phyloP scores from a whole-genome alignment of 2,888 invertebrate genomes.

The Podabrus alpinus region DNA sequence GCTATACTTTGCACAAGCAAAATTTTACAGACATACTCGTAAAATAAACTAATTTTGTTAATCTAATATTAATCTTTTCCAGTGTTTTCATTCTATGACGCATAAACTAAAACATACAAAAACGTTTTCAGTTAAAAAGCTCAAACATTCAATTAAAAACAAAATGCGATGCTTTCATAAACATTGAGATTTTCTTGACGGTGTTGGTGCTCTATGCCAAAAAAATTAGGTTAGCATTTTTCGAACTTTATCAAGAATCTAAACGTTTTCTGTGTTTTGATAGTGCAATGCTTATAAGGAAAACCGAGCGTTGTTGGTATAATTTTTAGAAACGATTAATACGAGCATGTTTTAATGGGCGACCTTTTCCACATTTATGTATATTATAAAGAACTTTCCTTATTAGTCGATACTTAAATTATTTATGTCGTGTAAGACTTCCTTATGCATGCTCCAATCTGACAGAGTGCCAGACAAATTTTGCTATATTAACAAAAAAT shows the following conservation, averaged over 20 bases:
- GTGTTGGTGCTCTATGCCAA: background rate
- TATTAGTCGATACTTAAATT: background rate
- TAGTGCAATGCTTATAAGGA: too few species aligned
- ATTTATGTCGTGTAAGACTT: background rate
- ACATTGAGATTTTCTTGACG: background rate
- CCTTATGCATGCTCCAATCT: background rate
- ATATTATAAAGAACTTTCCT: background rate
- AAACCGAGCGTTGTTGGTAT: too few species aligned
- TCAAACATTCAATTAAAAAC: background rate
- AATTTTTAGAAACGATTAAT: too few species aligned
- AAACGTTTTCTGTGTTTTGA: too few species aligned
- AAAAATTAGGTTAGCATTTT: background rate
- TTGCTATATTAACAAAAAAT: background rate
- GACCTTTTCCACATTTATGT: too few species aligned
- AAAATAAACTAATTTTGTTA: background rate
- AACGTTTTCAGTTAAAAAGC: background rate
- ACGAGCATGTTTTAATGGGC: too few species aligned
- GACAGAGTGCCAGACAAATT: background rate
- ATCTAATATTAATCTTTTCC: background rate
- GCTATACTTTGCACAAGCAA: background rate
- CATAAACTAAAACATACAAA: background rate
- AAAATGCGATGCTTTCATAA: background rate
- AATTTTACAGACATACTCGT: background rate
- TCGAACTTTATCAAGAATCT: too few species aligned
- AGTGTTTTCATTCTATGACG: background rate